Base-by-base conservation (phyloP, 2,113 vertebrate species). In the Tringa solitaria region DNA sequence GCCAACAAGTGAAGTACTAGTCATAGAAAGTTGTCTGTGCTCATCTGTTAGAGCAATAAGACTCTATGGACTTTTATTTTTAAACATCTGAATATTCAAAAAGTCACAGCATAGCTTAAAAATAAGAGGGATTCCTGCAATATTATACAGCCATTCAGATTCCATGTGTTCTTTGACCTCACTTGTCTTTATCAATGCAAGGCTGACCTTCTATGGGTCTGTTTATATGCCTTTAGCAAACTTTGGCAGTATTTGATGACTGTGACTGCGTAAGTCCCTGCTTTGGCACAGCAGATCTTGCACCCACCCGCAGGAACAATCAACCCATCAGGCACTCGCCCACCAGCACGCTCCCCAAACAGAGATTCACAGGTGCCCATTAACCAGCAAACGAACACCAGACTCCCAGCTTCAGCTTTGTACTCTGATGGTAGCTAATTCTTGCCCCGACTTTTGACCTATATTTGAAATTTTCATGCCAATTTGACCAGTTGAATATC, bases 151-250 rank as follows among this genome's bases (percentile, higher is more conserved):
- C 9, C 51, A 77, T 78, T 74, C 59, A 87, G 43, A 90, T 5
- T 81, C 14, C 15, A 65, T 4, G n/a, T 37, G 59, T 51, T 57
- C 30, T 41, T 78, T 50, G 41, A 89, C 27, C 64, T 8, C 3
- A 0, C 14, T 53, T 37, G n/a, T 50, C 43, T 60, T 63, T 57
- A 46, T 14, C 0, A 0, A 59, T 43, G 24, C 21, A 50, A 8
- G 19, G 7, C 5, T 68, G 33, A 54, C 33, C 7, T 77, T 89
- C 63, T 16, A 57, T 1, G 1, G 22, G 20, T 32, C 37, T 59
- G 32, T 41, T 73, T 43, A 69, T 20, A 59, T 2, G 9, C 2
- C n/a, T 61, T 45, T 54, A 54, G 46, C 12, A 74, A 84, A 74
- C 32, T 80, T 67, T 6, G 50, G 35, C n/a, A 39, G 12, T 54